Conservation (phyloP, 2,797 vertebrate genomes). For the Natrix natrix region DNA sequence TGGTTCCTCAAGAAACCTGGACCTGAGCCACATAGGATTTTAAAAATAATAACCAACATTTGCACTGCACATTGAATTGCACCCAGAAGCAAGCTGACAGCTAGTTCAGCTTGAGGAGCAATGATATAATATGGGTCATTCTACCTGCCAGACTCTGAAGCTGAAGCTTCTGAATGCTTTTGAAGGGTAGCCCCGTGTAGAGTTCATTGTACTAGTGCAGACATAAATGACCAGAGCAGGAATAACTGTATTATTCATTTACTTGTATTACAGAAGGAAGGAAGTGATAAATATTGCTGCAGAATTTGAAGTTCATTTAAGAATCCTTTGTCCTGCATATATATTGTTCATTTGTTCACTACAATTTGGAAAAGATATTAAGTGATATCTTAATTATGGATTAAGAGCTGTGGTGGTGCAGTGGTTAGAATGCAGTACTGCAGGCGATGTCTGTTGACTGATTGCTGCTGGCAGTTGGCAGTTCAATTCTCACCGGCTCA, state of each 20-base stretch:
- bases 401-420: too few relatives aligned
- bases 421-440: too few relatives aligned
- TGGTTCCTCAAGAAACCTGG: neutral
- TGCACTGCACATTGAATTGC: too few relatives aligned
- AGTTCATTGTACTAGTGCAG: neutral
- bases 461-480: too few relatives aligned
- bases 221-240: neutral
- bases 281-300: conserved; percentile 18
- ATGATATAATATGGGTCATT: too few relatives aligned
- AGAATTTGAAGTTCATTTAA: conserved; percentile 5
- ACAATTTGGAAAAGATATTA: neutral
- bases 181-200: neutral
- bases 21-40: too few relatives aligned
- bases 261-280: neutral
- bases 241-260: neutral
- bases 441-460: too few relatives aligned
- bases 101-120: too few relatives aligned
- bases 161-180: neutral
- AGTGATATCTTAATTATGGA: neutral
- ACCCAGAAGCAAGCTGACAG: too few relatives aligned
- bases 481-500: too few relatives aligned
- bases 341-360: neutral
- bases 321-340: neutral
- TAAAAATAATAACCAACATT: too few relatives aligned
- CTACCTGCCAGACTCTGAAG: too few relatives aligned